Base-by-base conservation (phyloP, 2,113 vertebrate species). In the Pelmatolapia mariae region DNA sequence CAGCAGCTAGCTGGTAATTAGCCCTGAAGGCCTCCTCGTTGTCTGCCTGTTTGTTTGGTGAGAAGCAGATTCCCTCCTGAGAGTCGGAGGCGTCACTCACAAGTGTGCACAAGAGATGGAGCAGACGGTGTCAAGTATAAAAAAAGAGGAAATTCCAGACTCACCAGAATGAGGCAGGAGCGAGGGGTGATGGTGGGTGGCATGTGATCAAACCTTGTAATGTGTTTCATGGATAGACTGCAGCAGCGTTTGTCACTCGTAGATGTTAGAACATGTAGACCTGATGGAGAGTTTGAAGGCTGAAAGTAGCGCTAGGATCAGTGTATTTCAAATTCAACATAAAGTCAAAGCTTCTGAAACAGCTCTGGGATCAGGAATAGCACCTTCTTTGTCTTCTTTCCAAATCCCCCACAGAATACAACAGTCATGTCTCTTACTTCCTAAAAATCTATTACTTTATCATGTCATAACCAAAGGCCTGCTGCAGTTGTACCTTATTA, bases 11-110 rank as follows among this genome's bases (percentile, higher is more conserved):
- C 84, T 87, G 84, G 89, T 92, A 91, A 96, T 95, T 93, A 94
- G 89, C 91, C 95, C 87, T 38, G 45, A 86, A 94, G 92, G 90
- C 87, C 57, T 66, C 43, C 83, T 80, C 43, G 63, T 88, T 87
- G 90, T 92, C 91, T 94, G 92, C 68, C 76, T 81, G 87, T 93
- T 93, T 96, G 91, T 95, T 95, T 94, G 57, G 79, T 15, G 26
- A 11, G 66, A n/a, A 85, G 59, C 68, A 81, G 78, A 85, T 86
- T 86, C 82, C 91, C 94, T 90, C 86, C 81, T 53, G 87, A 86
- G 90, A 91, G 83, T 66, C 33, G 4, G 79, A 82, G 89, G 88
- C n/a, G 57, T 87, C 85, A 1, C 61, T 88, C 50, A 45, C 82
- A 61, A 91, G 87, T 83, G 84, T 47, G 84, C 29, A 10, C 61